These are phyloP conservation scores for Aspidiotus rigidus DNA, from an alignment of 2,888 invertebrate species.

Conservation along the genomic window DNA sequence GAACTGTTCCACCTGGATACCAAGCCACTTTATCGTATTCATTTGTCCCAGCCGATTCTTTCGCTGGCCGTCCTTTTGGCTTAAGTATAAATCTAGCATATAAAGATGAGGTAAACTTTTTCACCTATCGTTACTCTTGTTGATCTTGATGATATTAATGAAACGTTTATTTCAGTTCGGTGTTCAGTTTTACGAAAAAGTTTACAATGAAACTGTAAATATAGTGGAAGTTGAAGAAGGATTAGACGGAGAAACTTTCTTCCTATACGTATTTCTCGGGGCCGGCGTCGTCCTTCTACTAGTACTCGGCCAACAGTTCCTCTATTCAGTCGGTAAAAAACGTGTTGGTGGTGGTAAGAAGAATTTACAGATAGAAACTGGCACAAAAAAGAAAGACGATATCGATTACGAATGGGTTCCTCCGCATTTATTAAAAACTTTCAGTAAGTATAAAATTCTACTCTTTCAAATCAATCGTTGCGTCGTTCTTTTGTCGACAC, in stretches of 20 bases:
- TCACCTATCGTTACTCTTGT: background rate
- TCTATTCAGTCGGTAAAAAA: constrained; percentile 73
- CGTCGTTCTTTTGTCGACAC: constrained; percentile 30
- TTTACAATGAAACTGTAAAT: constrained; percentile 95
- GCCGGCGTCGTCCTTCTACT: constrained; percentile 78
- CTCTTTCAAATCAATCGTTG: background rate
- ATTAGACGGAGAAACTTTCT: constrained; percentile 96
- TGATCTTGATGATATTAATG: background rate
- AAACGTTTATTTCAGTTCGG: constrained; percentile 49
- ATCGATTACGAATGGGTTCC: constrained; percentile 99
- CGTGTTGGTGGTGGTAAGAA: constrained; percentile 53
- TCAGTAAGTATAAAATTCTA: constrained; percentile 57
- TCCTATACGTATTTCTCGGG: constrained; percentile 89
- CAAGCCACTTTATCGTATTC: constrained; percentile 93
- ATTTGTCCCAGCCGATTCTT: constrained; percentile 91
- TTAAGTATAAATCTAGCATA: constrained; percentile 86
- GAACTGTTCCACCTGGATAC: constrained; percentile 76
- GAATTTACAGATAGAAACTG: constrained; percentile 64
- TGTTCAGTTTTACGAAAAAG: constrained; percentile 67
- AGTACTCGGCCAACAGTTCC: constrained; percentile 79
- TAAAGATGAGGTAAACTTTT: constrained; percentile 57
- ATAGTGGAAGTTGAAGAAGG: constrained; percentile 94
- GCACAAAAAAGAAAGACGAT: constrained; percentile 77
- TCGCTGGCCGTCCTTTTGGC: constrained; percentile 93
- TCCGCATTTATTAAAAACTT: constrained; percentile 65